Conservation (phyloP, 64 coral and sea anemone species). For the Montipora capricornis region DNA sequence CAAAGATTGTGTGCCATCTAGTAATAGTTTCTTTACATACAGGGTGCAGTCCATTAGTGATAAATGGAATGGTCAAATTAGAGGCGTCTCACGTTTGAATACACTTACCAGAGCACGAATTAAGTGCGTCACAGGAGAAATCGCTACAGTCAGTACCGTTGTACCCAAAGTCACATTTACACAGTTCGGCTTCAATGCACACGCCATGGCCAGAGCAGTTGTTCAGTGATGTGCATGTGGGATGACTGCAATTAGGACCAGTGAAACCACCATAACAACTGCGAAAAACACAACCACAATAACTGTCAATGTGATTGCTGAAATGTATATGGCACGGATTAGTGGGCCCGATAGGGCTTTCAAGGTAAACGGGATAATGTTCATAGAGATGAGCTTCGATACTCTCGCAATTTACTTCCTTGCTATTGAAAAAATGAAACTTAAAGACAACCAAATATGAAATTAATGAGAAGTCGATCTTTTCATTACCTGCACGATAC, state of each 20-base stretch:
- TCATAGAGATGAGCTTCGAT: background rate
- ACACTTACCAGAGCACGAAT: constrained; percentile 69
- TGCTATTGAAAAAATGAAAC: background rate
- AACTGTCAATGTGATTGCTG: background rate
- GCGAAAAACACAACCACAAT: background rate
- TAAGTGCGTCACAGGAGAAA: constrained; percentile 55
- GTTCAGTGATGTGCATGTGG: background rate
- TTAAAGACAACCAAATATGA: constrained; percentile 1
- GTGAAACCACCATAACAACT: constrained; percentile 65
- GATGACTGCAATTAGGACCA: constrained; percentile 15
- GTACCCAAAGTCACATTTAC: constrained; percentile 69
- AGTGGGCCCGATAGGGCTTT: background rate
- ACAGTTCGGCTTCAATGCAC: constrained; percentile 64
- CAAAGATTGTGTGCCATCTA: background rate
- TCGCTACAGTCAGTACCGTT: constrained; percentile 58
- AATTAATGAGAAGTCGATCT: constrained; percentile 1
- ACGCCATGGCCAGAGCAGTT: constrained; percentile 54
- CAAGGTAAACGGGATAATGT: background rate
- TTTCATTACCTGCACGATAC: constrained; percentile 55
- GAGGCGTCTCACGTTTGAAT: background rate
- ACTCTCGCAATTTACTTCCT: background rate
- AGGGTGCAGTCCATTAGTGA: background rate
- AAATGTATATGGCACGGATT: background rate
- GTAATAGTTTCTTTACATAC: background rate
- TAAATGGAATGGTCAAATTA: background rate